These are phyloP conservation scores for Nymphalis io DNA, from an alignment of 1,140 invertebrate genomes.

Conservation along the genomic window DNA sequence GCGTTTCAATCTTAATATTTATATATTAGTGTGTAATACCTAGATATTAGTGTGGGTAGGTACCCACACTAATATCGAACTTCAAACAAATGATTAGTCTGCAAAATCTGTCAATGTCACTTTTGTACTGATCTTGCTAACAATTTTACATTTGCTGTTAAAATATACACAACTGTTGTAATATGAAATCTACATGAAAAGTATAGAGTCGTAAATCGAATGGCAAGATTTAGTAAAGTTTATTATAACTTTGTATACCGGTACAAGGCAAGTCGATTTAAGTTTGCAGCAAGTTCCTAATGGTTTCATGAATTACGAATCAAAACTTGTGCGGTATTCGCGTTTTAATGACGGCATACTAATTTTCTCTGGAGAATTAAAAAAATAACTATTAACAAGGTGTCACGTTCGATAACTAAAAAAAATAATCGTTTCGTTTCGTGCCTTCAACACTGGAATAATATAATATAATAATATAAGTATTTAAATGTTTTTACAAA, in stretches of 20 bases:
- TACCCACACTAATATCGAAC: conserved; percentile 27
- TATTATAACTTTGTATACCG: conserved; percentile 45
- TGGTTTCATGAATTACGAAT: conserved; percentile 64
- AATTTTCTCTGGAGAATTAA: conserved; percentile 26
- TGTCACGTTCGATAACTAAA: not conserved
- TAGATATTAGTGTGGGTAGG: no score
- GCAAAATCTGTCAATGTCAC: conserved; percentile 50
- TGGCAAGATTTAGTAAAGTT: conserved; percentile 22
- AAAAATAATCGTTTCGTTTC: not conserved
- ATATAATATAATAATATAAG: no score
- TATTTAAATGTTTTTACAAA: no score
- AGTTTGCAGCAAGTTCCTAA: conserved; percentile 59
- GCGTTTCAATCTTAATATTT: no score
- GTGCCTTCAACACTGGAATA: no score
- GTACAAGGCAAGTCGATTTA: conserved; percentile 67
- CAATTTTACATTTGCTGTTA: conserved; percentile 16
- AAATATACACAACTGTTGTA: not conserved
- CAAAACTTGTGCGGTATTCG: conserved; percentile 49
- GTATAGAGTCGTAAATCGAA: conserved; percentile 31
- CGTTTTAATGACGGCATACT: conserved; percentile 50
- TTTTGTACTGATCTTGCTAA: conserved; percentile 37
- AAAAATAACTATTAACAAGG: conserved; percentile 13
- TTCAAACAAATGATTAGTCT: conserved; percentile 51
- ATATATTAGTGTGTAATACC: no score
- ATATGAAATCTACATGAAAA: conserved; percentile 14